A percentile compares a stretch with the other conserved stretches of the same genome.
These are phyloP conservation scores for Psylliodes chrysocephalus DNA, from an alignment of 2,888 invertebrate genomes.

Conservation along the genomic window DNA sequence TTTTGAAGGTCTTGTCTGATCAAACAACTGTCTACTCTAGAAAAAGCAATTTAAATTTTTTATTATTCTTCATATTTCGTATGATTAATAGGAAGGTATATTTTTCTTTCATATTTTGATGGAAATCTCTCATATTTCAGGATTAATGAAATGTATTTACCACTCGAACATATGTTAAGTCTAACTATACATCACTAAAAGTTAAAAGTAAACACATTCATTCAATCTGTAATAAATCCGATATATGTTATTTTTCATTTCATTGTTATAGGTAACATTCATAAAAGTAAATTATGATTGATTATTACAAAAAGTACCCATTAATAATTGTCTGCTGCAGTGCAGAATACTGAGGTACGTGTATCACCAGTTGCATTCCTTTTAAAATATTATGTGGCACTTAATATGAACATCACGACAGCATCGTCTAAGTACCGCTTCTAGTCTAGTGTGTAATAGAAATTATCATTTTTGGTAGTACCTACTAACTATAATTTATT, in stretches of 20 bases:
- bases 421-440: not conserved
- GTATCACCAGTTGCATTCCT: not conserved
- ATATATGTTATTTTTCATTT: slow-evolving; percentile 30
- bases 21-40: too few relatives aligned
- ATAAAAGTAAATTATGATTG: slow-evolving; percentile 36
- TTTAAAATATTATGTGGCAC: not conserved
- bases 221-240: not conserved
- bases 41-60: too few relatives aligned
- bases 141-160: too few relatives aligned
- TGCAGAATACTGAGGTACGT: not conserved
- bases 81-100: too few relatives aligned
- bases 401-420: not conserved
- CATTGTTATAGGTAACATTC: slow-evolving; percentile 23
- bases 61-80: too few relatives aligned
- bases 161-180: too few relatives aligned
- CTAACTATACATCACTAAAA: too few relatives aligned
- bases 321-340: not conserved
- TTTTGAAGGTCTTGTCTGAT: too few relatives aligned
- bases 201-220: too few relatives aligned
- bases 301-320: slow-evolving; percentile 26
- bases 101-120: too few relatives aligned
- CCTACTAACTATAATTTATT: not conserved
- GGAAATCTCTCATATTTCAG: too few relatives aligned
- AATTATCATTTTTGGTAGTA: not conserved
- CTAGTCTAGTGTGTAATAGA: not conserved